A percentile compares a stretch with the other conserved stretches of the same genome.
Evolutionary conservation across 2,888 invertebrate genomes (phyloP).

Genomic region (Nephrotoma guestfalica): DNA sequence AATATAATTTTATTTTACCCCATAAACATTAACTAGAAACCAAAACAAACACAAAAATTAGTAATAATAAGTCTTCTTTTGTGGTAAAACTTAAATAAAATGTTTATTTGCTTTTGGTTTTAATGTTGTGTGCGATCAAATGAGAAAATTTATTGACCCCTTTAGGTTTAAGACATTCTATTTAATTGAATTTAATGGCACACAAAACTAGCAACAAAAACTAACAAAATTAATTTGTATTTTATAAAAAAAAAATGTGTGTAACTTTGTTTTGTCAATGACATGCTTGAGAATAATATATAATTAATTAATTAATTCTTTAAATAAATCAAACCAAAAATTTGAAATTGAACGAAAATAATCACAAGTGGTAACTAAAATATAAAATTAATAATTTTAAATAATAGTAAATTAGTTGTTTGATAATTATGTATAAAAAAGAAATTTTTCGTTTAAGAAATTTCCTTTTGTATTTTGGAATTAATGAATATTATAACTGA

Average conservation of each 20-base stretch:
- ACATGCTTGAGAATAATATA: constrained; percentile 2
- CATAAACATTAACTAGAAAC: neutral
- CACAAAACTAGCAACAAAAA: neutral
- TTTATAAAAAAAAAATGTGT: neutral
- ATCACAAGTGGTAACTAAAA: neutral
- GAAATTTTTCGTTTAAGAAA: neutral
- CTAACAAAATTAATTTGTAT: neutral
- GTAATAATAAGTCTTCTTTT: neutral
- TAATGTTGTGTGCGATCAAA: neutral
- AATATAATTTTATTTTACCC: neutral
- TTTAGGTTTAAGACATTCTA: neutral
- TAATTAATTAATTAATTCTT: neutral
- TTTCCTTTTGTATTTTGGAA: neutral
- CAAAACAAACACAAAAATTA: neutral
- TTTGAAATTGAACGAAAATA: neutral
- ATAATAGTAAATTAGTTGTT: neutral
- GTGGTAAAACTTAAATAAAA: neutral
- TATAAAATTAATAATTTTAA: neutral
- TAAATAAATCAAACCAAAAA: neutral
- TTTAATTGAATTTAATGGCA: neutral
- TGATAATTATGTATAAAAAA: neutral
- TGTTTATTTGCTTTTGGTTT: neutral
- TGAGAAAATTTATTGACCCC: neutral
- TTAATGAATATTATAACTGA: neutral
- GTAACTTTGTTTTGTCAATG: neutral